Base-by-base conservation (phyloP, 2,797 vertebrate species). In the Salarias fasciatus region DNA sequence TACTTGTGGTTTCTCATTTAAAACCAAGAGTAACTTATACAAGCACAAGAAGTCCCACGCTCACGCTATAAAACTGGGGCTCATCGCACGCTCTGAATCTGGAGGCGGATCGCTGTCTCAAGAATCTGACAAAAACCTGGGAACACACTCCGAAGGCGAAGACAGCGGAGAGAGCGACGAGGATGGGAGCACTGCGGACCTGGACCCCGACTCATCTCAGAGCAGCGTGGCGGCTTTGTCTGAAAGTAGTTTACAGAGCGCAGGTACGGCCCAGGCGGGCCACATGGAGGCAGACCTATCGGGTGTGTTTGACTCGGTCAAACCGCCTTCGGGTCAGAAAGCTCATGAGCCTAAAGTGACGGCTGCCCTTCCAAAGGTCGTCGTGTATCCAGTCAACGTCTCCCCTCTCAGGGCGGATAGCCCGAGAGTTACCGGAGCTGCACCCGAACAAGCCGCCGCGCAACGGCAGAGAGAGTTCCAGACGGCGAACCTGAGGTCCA, bases 41-140 rank as follows among this genome's bases (percentile, higher is more conserved):
- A 99, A 99, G 94, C 98, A 99, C 94, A 99, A 98, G 88, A 99
- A 99, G 53, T 99, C 98, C 18, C 97, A 99, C 11, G 97, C 97
- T 0, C 98, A 99, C 5, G 95, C 96, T 14, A 97, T 98, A 78
- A 99, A 99, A 85, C 93, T 99, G 53, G 97, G 96, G 14, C 94
- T 98, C 12, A 94, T 96, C 52, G 88, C 94, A 5, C 95, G 96
- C 0, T 93, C 96, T 0, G 98, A 97, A 81, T 93, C 95, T 1
- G 90, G 94, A 63, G 89, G 93, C 29, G 89, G 95, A 42, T 95
- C 94, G 14, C 75, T 96, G n/a, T 95, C 96, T 40, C 94, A 96
- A n/a, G 97, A 98, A 66, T 98, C 95, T 0, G 95, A 98, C 75
- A 97, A 95, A 93, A 94, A 94, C 58, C 89, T 94, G 11, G 91